phyloP scores from a whole-genome alignment of 2,113 vertebrate genomes.

The Psammodynastes pulverulentus region DNA sequence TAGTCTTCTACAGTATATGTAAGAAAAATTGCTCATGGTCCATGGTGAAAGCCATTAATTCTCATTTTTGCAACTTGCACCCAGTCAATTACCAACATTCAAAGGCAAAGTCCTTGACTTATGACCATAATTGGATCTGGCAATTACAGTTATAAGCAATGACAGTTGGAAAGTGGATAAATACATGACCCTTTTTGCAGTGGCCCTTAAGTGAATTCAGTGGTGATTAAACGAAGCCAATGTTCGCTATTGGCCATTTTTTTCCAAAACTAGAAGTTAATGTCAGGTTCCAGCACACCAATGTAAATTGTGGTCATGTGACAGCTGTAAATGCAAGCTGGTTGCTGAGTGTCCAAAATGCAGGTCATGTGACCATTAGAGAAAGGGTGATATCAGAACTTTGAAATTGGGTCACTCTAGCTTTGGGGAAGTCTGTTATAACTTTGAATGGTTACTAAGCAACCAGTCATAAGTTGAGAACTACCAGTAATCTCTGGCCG shows the following conservation, averaged over 20 bases:
- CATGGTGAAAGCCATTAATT: background rate
- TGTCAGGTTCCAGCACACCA: background rate
- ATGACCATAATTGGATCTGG: background rate
- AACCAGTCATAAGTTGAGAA: background rate
- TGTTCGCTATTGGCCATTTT: background rate
- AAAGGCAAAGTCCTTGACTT: background rate
- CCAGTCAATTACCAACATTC: background rate
- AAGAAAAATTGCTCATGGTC: background rate
- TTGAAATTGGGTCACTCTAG: background rate
- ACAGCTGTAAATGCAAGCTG: background rate
- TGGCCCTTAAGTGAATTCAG: too few relatives aligned
- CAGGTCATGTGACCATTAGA: background rate
- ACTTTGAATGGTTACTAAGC: background rate
- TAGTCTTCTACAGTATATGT: background rate
- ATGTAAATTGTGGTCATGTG: background rate
- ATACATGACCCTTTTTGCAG: background rate
- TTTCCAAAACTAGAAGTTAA: background rate
- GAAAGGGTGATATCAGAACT: background rate
- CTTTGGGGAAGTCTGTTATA: background rate
- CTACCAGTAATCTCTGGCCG: background rate
- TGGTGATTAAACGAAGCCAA: background rate
- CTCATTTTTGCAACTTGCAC: background rate
- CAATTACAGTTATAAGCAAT: background rate
- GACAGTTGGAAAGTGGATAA: background rate
- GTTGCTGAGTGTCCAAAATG: background rate